Percentiles rank a stretch among this genome's conserved stretches.
These are phyloP conservation scores for Chroicocephalus ridibundus DNA, from an alignment of 2,113 vertebrate species.

Conservation along the genomic window DNA sequence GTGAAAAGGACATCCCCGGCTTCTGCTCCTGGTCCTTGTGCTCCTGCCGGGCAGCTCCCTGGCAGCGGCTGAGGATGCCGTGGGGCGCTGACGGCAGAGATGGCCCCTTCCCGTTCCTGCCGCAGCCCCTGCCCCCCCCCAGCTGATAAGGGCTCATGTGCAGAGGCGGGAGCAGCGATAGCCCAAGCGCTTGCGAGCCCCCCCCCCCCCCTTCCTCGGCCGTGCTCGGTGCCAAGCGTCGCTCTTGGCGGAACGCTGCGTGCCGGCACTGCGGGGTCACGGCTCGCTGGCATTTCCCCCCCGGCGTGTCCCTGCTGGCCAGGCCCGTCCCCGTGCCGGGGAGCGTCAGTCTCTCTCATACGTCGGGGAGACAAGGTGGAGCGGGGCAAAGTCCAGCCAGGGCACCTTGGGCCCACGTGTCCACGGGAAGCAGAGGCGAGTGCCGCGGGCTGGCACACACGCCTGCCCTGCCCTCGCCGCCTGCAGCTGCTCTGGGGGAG, in stretches of 20 bases:
- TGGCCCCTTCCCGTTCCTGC: background rate
- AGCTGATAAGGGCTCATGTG: background rate
- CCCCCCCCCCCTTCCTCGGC: background rate
- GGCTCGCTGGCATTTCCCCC: background rate
- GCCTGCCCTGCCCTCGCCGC: background rate
- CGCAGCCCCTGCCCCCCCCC: background rate
- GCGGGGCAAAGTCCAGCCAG: background rate
- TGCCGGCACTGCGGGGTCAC: background rate
- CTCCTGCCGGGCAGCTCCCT: background rate
- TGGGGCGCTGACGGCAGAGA: background rate
- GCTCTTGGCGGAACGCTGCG: background rate
- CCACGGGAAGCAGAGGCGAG: background rate
- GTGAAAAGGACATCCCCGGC: background rate
- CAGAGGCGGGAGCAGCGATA: accelerated
- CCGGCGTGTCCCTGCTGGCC: accelerated
- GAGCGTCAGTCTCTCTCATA: background rate
- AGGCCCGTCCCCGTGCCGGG: background rate
- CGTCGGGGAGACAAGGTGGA: background rate
- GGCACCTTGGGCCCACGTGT: background rate
- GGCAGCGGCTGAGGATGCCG: background rate
- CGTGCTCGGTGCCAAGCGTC: accelerated
- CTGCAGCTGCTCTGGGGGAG: accelerated
- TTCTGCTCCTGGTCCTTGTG: background rate
- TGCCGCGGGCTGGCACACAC: background rate
- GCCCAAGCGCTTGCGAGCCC: background rate